Conservation (phyloP, 1,140 invertebrate genomes). For the Gryllus bimaculatus region DNA sequence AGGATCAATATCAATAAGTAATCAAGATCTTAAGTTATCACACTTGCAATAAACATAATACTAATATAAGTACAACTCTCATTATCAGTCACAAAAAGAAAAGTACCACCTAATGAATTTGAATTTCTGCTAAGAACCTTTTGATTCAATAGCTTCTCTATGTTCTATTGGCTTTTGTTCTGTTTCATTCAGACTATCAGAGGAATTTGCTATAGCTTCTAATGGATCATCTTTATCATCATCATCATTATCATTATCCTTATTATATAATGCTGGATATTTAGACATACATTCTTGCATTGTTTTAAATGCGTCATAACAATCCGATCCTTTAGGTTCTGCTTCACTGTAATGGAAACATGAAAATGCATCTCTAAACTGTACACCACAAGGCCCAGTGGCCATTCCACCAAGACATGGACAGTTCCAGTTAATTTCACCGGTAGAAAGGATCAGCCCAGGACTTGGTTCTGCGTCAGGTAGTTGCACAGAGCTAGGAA, state of each 20-base stretch:
- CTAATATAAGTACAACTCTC: too few relatives aligned
- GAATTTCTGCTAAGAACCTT: neutral
- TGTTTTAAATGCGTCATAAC: conserved; percentile 76
- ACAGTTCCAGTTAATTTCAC: conserved; percentile 94
- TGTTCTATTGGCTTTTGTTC: neutral
- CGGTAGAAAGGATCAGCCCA: conserved; percentile 75
- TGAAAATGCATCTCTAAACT: conserved; percentile 87
- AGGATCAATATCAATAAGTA: too few relatives aligned
- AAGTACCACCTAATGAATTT: too few relatives aligned
- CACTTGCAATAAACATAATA: too few relatives aligned
- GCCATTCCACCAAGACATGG: conserved; percentile 94
- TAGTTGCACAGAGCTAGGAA: conserved; percentile 59
- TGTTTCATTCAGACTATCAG: too few relatives aligned
- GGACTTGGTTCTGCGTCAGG: conserved; percentile 57
- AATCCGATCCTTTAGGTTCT: conserved; percentile 80
- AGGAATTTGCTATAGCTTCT: neutral
- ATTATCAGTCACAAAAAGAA: too few relatives aligned
- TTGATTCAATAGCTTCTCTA: neutral
- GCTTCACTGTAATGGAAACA: conserved; percentile 81
- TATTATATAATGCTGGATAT: conserved; percentile 80
- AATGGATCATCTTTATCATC: neutral
- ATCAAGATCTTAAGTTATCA: too few relatives aligned
- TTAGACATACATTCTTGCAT: conserved; percentile 90
- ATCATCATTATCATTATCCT: conserved; percentile 31
- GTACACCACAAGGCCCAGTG: conserved; percentile 84